A percentile compares a stretch with the other conserved stretches of the same genome.
Evolutionary conservation across 2,888 invertebrate genomes (phyloP).

Genomic region (Hydraecia micacea): DNA sequence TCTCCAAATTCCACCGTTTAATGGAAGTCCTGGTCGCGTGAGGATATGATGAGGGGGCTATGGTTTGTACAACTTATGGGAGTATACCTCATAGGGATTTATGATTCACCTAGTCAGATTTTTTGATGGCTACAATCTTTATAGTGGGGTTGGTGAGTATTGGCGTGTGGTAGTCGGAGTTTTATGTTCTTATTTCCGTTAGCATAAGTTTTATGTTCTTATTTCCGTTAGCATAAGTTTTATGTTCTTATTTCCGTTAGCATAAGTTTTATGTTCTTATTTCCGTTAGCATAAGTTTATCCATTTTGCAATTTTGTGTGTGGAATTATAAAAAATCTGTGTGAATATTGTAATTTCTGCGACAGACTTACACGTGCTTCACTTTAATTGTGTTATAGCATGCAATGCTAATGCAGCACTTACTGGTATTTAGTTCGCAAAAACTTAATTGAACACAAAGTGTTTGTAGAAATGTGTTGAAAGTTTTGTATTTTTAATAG

Average conservation of each 20-base stretch:
- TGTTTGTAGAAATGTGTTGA: constrained; percentile 40
- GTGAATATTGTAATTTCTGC: constrained; percentile 20
- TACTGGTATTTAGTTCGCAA: constrained; percentile 23
- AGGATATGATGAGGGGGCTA: constrained; percentile 53
- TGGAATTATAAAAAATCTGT: constrained; percentile 11
- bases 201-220: neutral
- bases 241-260: neutral
- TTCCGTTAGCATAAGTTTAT: neutral
- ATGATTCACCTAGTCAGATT: constrained; percentile 69
- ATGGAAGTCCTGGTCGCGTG: constrained; percentile 64
- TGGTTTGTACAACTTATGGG: constrained; percentile 65
- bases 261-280: neutral
- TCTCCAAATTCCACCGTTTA: constrained; percentile 70
- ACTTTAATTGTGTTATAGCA: constrained; percentile 40
- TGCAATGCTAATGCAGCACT: constrained; percentile 41
- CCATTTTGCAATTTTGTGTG: neutral
- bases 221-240: neutral
- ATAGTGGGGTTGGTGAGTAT: constrained; percentile 47
- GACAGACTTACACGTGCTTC: neutral
- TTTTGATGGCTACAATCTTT: constrained; percentile 63
- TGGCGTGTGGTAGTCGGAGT: constrained; percentile 45
- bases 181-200: neutral
- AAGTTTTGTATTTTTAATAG: constrained; percentile 34
- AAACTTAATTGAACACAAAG: constrained; percentile 33
- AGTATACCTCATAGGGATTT: constrained; percentile 66